Evolutionary conservation across 2,113 vertebrate genomes (phyloP), one percentile per base, ranked within the genome.

Genomic region (Caretta caretta): DNA sequence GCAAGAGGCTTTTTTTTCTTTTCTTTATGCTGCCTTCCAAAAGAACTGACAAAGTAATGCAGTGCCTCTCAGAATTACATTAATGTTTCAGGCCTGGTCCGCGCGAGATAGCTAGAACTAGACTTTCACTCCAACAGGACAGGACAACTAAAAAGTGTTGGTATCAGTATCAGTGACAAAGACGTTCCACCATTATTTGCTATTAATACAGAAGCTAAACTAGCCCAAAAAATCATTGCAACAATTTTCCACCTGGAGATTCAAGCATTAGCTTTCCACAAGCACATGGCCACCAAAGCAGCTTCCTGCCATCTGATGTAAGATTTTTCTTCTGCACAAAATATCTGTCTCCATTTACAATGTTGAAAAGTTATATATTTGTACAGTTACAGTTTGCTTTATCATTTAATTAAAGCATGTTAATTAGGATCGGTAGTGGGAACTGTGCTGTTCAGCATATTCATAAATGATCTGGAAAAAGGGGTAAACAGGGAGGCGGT

Each of bases 271-370:
- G 50, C 75, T 84, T 85, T 80, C 91, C 80, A 86, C 31, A 59
- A 65, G 27, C 22, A 79, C 24, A 50, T 49, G 56, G 65, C 2
- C 0, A 65, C 93, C 79, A 84, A 86, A 95, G 78, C 49, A n/a
- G 75, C 59, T 57, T n/a, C 46, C 80, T 81, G 83, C 87, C 81
- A 93, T 72, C 80, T 93, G 54, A 1, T 85, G 59, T 5, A 91
- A 59, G 42, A n/a, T 88, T 91, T 95, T 9, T 46, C 46, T 87
- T 80, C 46, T 83, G 91, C 91, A 86, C n/a, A 17, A 96, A 90
- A 50, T 1, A 0, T 20, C 50, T 13, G 5, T 2, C 83, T 79
- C 62, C 79, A 59, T 89, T 96, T 82, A 85, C 54, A 91, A 83
- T 87, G 54, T 69, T 80, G 11, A n/a, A 51, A 22, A 88, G 38